Percentiles rank a stretch among this genome's conserved stretches.
Evolutionary conservation across 2,113 vertebrate genomes (phyloP).

Genomic region (Lophura nycthemera): DNA sequence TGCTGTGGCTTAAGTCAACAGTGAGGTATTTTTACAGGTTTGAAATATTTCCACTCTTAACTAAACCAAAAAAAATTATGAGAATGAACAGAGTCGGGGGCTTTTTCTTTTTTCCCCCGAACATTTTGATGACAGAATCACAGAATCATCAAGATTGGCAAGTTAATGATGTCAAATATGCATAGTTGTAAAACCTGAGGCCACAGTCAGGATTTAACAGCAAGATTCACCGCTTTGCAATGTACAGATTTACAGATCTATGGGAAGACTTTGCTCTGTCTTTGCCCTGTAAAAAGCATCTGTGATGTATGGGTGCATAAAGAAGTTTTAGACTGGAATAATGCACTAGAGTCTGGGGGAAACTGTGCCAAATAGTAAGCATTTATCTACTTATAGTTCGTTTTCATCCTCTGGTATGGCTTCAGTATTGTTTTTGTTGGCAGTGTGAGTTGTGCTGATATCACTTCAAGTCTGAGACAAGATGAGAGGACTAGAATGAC

Average conservation of each 20-base stretch:
- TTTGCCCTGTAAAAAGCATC: background rate
- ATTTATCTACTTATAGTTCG: background rate
- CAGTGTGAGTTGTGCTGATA: background rate
- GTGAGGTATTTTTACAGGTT: background rate
- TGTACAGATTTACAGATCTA: rapidly evolving
- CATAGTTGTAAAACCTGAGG: background rate
- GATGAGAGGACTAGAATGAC: background rate
- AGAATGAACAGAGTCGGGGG: background rate
- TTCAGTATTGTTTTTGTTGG: background rate
- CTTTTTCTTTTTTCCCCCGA: too few relatives aligned
- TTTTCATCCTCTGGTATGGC: background rate
- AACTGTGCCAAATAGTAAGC: background rate
- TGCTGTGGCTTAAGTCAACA: background rate
- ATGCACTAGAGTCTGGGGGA: background rate
- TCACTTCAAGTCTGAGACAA: background rate
- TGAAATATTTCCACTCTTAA: background rate
- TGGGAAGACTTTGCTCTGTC: background rate
- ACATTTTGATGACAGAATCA: background rate
- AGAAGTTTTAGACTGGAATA: background rate
- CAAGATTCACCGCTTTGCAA: background rate
- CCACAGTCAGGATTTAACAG: background rate
- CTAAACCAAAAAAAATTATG: background rate
- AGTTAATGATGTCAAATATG: background rate
- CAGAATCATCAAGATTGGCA: background rate
- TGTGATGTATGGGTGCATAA: background rate